Percentiles rank a stretch among this genome's conserved stretches.
phyloP scores from a whole-genome alignment of 2,888 invertebrate genomes.

The Standfussiana lucernea region DNA sequence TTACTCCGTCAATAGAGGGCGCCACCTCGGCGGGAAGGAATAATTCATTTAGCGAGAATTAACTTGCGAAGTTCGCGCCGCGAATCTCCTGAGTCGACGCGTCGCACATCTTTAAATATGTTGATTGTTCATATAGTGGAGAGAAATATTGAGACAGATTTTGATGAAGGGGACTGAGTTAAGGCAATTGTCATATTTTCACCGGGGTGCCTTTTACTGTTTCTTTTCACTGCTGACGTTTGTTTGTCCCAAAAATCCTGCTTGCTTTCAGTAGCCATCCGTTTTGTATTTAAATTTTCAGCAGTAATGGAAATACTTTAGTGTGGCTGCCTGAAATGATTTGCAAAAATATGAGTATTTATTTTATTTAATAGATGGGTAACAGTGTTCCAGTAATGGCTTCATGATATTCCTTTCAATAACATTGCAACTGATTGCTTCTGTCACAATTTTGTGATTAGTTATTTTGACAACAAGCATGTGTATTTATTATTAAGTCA shows the following conservation, averaged over 20 bases:
- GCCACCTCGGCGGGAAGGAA: conserved; percentile 84
- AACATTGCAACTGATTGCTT: conserved; percentile 2
- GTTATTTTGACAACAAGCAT: conserved; percentile 19
- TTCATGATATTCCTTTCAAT: conserved; percentile 1
- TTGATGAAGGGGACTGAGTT: conserved; percentile 4
- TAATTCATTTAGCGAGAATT: conserved; percentile 89
- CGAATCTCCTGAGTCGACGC: conserved; percentile 75
- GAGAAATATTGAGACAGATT: conserved; percentile 27
- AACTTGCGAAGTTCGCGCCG: conserved; percentile 78
- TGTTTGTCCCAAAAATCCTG: not conserved
- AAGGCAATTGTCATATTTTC: not conserved
- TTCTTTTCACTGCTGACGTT: not conserved
- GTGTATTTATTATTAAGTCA: conserved; percentile 27
- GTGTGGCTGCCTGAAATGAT: not conserved
- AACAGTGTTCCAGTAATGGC: not conserved
- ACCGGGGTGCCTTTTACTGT: too few relatives aligned
- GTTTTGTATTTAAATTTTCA: not conserved
- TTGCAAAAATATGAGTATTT: not conserved
- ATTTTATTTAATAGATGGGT: not conserved
- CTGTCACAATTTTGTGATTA: conserved; percentile 16
- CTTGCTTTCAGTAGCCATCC: not conserved
- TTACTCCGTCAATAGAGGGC: conserved; percentile 88
- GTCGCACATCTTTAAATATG: conserved; percentile 71
- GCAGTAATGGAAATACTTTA: not conserved
- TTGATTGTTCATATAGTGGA: conserved; percentile 69